Evolutionary conservation across 2,797 vertebrate species (phyloP).

Genomic region (Botia almorhae): DNA sequence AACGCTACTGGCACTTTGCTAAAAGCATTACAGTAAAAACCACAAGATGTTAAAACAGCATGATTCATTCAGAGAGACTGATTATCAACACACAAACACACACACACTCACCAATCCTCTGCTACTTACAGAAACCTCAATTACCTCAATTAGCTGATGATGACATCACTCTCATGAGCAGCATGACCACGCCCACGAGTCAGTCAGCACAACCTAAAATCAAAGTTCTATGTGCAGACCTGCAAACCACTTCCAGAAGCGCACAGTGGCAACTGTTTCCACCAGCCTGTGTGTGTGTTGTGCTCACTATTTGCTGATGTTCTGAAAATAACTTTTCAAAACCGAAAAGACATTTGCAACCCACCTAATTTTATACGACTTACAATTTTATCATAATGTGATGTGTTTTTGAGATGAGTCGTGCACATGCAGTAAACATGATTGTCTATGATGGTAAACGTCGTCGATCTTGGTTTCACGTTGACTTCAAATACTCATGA

Average conservation of each 20-base stretch:
- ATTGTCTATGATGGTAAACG: background rate
- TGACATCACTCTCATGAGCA: slow-evolving; percentile 72
- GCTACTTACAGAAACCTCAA: background rate
- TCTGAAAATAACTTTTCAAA: slow-evolving; percentile 58
- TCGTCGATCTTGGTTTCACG: background rate
- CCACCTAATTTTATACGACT: no score
- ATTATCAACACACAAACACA: slow-evolving; percentile 38
- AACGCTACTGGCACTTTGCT: slow-evolving; percentile 68
- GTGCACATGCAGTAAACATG: background rate
- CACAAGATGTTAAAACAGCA: slow-evolving; percentile 58
- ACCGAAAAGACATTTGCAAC: no score
- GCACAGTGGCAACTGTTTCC: background rate
- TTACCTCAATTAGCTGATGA: slow-evolving; percentile 65
- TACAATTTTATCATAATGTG: no score
- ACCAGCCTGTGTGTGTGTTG: no score
- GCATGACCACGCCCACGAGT: slow-evolving; percentile 48
- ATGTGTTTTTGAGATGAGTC: no score
- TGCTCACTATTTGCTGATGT: no score
- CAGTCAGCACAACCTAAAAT: slow-evolving; percentile 12
- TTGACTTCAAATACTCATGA: background rate
- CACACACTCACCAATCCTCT: slow-evolving; percentile 1
- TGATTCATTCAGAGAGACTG: slow-evolving; percentile 65
- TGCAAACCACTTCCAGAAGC: background rate
- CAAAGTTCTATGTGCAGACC: slow-evolving; percentile 41
- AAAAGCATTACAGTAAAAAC: slow-evolving; percentile 65